Conservation (phyloP, 2,888 invertebrate genomes). For the Melipona beecheii region DNA sequence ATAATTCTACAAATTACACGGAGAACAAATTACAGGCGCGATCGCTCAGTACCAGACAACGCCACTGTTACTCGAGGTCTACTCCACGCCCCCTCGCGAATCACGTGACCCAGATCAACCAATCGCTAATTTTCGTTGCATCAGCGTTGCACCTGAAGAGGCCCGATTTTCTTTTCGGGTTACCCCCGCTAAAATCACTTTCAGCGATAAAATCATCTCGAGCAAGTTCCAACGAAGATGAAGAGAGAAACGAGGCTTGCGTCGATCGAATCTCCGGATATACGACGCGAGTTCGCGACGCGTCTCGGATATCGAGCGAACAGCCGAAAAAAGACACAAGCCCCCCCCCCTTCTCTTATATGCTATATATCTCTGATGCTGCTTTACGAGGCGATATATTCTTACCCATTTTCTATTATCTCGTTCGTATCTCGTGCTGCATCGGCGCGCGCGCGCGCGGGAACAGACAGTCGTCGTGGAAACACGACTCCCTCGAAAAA, state of each 20-base stretch:
- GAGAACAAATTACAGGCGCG: no score
- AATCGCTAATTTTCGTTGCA: no score
- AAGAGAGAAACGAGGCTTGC: not conserved
- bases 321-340: not conserved
- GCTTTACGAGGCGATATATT: slow-evolving; percentile 54
- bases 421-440: not conserved
- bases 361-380: not conserved
- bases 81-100: no score
- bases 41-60: no score
- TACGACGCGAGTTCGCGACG: not conserved
- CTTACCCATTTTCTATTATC: slow-evolving; percentile 57
- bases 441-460: slow-evolving; percentile 31
- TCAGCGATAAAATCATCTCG: not conserved
- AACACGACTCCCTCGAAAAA: slow-evolving; percentile 37
- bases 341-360: not conserved
- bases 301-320: not conserved
- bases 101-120: no score
- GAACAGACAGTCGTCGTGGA: slow-evolving; percentile 1
- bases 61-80: no score
- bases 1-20: no score
- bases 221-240: not conserved
- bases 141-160: no score
- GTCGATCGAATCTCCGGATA: slow-evolving; percentile 8
- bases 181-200: no score
- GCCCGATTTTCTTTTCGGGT: no score